Evolutionary conservation across 1,140 invertebrate species (phyloP).

Genomic region (Lucilia cuprina): DNA sequence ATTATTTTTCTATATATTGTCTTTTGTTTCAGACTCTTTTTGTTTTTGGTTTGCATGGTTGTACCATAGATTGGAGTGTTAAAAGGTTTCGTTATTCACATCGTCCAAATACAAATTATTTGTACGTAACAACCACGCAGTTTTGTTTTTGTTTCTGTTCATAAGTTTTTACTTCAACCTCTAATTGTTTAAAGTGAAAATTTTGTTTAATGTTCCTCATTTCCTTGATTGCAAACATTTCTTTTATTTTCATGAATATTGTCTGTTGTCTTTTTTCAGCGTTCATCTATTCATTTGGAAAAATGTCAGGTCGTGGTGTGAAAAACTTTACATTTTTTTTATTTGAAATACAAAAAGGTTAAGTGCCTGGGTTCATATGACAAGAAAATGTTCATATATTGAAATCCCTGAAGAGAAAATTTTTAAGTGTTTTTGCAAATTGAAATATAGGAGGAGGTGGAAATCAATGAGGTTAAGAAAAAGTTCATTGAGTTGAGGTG

Average conservation of each 20-base stretch:
- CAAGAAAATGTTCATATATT: background rate
- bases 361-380: background rate
- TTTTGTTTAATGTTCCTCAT: conserved; percentile 11
- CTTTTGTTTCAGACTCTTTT: background rate
- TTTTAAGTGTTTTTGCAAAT: background rate
- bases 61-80: background rate
- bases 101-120: background rate
- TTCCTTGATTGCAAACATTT: conserved; percentile 8
- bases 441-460: background rate
- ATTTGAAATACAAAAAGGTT: background rate
- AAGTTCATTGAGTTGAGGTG: too few species aligned
- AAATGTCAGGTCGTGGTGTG: conserved; percentile 13
- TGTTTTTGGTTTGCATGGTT: background rate
- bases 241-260: background rate
- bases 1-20: background rate
- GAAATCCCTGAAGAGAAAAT: background rate
- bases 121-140: conserved; percentile 9
- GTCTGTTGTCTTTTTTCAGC: background rate
- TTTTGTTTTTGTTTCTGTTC: background rate
- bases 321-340: background rate
- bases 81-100: conserved; percentile 4
- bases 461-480: too few species aligned
- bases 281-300: background rate
- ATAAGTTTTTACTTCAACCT: background rate
- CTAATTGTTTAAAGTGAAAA: conserved; percentile 9